phyloP scores from a whole-genome alignment of 2,113 vertebrate genomes.

The Isichthys henryi region DNA sequence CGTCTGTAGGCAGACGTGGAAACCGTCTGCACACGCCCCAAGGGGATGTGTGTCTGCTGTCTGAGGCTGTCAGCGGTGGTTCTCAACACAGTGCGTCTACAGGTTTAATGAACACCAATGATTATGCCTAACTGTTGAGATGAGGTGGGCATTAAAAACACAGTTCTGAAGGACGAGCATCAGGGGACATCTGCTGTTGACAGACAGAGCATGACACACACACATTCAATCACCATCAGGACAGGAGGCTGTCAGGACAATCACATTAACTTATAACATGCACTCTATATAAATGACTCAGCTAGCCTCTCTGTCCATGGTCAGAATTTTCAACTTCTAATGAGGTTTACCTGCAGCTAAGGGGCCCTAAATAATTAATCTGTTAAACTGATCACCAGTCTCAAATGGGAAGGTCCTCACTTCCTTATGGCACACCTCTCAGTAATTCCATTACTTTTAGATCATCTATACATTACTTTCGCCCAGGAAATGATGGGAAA shows the following conservation, averaged over 20 bases:
- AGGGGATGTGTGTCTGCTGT: background rate
- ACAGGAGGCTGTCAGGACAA: background rate
- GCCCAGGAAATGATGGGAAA: background rate
- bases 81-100: background rate
- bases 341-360: constrained; percentile 3
- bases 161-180: background rate
- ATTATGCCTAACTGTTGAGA: background rate
- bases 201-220: background rate
- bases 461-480: background rate
- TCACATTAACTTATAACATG: background rate
- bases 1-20: background rate
- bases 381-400: constrained; percentile 6
- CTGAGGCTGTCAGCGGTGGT: background rate
- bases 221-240: background rate
- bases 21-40: background rate
- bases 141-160: background rate
- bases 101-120: background rate
- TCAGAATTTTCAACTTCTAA: background rate
- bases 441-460: background rate
- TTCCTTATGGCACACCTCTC: background rate
- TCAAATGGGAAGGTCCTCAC: background rate
- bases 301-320: background rate
- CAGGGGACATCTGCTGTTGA: background rate
- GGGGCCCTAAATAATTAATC: background rate
- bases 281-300: background rate